Base-by-base conservation (phyloP, 2,797 vertebrate genomes). In the Yasuhikotakia modesta region DNA sequence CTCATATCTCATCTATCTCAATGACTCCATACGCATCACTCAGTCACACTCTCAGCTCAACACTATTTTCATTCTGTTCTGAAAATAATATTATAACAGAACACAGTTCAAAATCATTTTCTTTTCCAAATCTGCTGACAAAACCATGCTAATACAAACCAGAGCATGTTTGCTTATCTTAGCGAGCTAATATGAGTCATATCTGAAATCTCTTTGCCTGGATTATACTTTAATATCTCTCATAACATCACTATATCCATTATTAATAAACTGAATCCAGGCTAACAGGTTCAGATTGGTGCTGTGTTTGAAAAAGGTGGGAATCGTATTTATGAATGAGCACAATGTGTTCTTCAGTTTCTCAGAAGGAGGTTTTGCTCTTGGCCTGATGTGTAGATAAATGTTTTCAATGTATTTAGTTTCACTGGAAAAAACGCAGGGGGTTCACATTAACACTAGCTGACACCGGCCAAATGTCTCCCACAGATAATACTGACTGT, bases 211-310 rank as follows among this genome's bases (percentile, higher is more conserved):
- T 85, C 84, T 89, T 89, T 76, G 81, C 83, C 80, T 84, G 86
- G 88, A 90, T 91, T 84, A 85, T 13, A 4, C 83, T 73, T 73
- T 81, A 86, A 90, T 88, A 88, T 84, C 57, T 17, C 66, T 66
- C 89, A 90, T 91, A 83, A 90, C 82, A 77, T 85, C 88, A 67
- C 69, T 88, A 69, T 63, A 85, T 64, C 63, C 71, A 79, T 88
- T 27, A 88, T 82, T 82, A 82, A 84, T 73, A 79, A 61, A 73
- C 17, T 27, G 61, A 73, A 73, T 72, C 50, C 46, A 45, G 55
- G 71, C 63, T 81, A 66, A 53, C 27, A 66, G 43, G 72, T 79
- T 83, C 67, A 81, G 45, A 60, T 81, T 35, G 68, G 75, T 80
- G 79, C 75, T 75, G 61, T 64, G 55, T 19, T 80, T 76, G 27